Evolutionary conservation across 2,888 invertebrate genomes (phyloP).

Genomic region (Xestia c-nigrum): DNA sequence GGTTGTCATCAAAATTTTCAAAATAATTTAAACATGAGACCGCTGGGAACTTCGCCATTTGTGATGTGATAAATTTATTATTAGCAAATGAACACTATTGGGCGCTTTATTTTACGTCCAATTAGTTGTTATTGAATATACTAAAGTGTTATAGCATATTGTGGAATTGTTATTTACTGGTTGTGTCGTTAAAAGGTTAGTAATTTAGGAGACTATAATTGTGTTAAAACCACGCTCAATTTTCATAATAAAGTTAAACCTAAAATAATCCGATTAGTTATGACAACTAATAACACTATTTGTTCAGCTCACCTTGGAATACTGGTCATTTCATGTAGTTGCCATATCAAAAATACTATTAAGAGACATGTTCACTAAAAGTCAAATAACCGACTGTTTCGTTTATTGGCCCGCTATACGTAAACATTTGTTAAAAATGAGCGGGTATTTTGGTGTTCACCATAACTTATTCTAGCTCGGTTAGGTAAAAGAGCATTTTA

Average conservation of each 20-base stretch:
- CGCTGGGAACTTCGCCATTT: slow-evolving; percentile 49
- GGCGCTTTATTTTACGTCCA: slow-evolving; percentile 50
- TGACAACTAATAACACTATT: neutral
- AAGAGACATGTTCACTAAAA: no score
- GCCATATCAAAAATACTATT: no score
- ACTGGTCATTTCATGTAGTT: neutral
- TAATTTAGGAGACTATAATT: neutral
- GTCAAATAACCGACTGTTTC: no score
- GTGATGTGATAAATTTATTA: slow-evolving; percentile 52
- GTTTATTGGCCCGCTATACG: no score
- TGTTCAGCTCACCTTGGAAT: neutral
- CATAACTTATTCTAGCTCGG: no score
- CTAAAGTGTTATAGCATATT: slow-evolving; percentile 13
- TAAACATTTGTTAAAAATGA: no score
- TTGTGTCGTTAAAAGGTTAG: neutral
- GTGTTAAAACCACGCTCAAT: neutral
- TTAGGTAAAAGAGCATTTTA: no score
- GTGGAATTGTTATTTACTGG: neutral
- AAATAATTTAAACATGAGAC: slow-evolving; percentile 41
- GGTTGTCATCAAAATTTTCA: slow-evolving; percentile 41
- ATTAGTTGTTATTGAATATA: slow-evolving; percentile 42
- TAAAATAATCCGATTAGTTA: neutral
- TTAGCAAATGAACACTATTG: slow-evolving; percentile 36
- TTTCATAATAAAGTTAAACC: neutral
- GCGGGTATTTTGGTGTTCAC: no score